Percentiles rank a stretch among this genome's conserved stretches.
phyloP scores from a whole-genome alignment of 2,113 vertebrate genomes.

The Muntiacus reevesi region DNA sequence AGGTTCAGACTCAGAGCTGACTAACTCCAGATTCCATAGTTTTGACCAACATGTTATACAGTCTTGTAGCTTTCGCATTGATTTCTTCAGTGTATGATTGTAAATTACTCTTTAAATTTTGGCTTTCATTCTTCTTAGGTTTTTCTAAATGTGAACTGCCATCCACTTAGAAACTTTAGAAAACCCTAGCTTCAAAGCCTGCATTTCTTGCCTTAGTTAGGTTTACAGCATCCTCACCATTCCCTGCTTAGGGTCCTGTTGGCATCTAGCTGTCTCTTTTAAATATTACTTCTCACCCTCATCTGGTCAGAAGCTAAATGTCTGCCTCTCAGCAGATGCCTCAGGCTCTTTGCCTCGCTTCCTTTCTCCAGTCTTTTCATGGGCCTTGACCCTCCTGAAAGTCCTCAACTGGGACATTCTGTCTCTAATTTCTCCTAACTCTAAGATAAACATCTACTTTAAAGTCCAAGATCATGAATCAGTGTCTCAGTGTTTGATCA shows the following conservation, averaged over 20 bases:
- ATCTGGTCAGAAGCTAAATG: not conserved
- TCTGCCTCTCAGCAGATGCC: accelerated
- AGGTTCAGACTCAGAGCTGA: not conserved
- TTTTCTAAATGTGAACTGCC: not conserved
- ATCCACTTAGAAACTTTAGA: not conserved
- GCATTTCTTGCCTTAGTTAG: not conserved
- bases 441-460: not conserved
- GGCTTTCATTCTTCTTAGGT: not conserved
- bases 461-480: not conserved
- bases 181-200: not conserved
- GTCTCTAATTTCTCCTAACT: not conserved
- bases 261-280: not conserved
- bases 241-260: not conserved
- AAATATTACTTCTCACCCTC: not conserved
- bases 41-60: accelerated
- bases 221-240: not conserved
- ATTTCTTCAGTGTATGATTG: not conserved
- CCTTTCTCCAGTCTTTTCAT: not conserved
- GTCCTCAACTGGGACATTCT: not conserved
- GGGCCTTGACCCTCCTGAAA: not conserved
- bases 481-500: not conserved
- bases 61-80: not conserved
- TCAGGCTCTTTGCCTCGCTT: not conserved
- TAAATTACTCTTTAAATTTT: not conserved
- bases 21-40: not conserved